Evolutionary conservation across 1,140 invertebrate species (phyloP), one percentile per base, ranked within the genome.

Genomic region (Chionoecetes opilio): DNA sequence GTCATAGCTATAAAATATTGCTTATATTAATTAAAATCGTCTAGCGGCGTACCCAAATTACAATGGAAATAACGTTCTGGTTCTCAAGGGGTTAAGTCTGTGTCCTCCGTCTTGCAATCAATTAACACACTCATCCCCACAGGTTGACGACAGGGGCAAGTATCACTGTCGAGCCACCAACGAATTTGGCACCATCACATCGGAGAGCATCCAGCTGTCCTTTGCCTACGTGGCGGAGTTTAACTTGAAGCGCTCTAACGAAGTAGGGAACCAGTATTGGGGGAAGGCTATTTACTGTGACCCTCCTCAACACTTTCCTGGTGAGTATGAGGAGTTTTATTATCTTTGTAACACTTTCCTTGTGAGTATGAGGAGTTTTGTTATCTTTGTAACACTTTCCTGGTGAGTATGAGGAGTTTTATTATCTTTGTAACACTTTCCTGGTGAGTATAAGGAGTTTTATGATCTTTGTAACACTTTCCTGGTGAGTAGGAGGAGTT

Each of bases 171-270:
- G 98, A 96, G 99, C 99, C 8, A 97, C 97, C 21, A 99, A 99
- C 97, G 97, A 98, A 96, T 99, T 98, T 97, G 99, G 99, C 26
- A 98, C 98, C 0, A 98, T 99, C 87, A 97, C 99, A 11, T 99
- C 99, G 6, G 98, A 99, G 97, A 99, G 98, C 96, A 98, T 99
- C 0, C 97, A 98, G 95, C 96, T 99, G 0, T 98, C 98, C 35
- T 99, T 99, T 97, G 99, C 99, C 34, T 99, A 98, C 96, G 99
- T 99, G 95, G 97, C 98, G 96, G 99, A 99, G 97, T 99, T 99
- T 96, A 99, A 99, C 97, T 97, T 99, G 93, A 98, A 99, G 97
- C 97, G 99, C 91, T 98, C 98, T 0, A 97, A 98, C 86, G 99
- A 99, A 97, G 97, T 97, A 93, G 99, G 98, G 41, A 98, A 98